Percentiles rank a stretch among this genome's conserved stretches.
Conservation (phyloP, 2,888 invertebrate species). For the Timema cristinae region DNA sequence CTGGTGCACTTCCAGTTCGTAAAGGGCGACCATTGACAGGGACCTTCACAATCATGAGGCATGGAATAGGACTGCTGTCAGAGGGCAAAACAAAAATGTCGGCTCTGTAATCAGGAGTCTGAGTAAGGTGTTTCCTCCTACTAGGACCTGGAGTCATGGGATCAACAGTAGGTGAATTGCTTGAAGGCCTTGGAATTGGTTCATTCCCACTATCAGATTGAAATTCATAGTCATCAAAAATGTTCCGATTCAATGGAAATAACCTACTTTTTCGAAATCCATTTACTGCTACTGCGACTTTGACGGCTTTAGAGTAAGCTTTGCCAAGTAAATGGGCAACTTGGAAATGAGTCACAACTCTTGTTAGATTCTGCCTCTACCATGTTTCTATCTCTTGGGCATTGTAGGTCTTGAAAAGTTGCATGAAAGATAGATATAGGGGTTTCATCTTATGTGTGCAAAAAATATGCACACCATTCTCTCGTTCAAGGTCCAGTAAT, state of each 20-base stretch:
- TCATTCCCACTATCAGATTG: too few relatives aligned
- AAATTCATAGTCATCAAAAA: not conserved
- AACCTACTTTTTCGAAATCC: constrained; percentile 2
- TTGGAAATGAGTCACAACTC: not conserved
- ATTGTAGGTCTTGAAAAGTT: not conserved
- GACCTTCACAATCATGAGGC: too few relatives aligned
- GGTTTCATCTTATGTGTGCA: constrained; percentile 13
- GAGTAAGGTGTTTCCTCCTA: too few relatives aligned
- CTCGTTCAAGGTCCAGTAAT: not conserved
- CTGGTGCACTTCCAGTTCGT: not conserved
- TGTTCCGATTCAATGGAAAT: not conserved
- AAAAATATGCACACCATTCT: constrained; percentile 4
- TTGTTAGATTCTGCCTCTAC: not conserved
- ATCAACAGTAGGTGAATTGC: too few relatives aligned
- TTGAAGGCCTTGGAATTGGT: too few relatives aligned
- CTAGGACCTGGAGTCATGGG: too few relatives aligned
- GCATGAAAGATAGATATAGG: not conserved
- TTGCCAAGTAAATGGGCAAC: not conserved
- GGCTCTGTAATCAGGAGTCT: too few relatives aligned
- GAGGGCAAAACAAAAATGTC: too few relatives aligned
- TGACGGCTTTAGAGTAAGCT: constrained; percentile 6
- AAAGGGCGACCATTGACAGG: not conserved
- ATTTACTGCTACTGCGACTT: not conserved
- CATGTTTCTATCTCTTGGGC: not conserved
- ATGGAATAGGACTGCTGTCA: too few relatives aligned